Conservation (phyloP, 2,888 invertebrate genomes). For the Ophion slaviceki region DNA sequence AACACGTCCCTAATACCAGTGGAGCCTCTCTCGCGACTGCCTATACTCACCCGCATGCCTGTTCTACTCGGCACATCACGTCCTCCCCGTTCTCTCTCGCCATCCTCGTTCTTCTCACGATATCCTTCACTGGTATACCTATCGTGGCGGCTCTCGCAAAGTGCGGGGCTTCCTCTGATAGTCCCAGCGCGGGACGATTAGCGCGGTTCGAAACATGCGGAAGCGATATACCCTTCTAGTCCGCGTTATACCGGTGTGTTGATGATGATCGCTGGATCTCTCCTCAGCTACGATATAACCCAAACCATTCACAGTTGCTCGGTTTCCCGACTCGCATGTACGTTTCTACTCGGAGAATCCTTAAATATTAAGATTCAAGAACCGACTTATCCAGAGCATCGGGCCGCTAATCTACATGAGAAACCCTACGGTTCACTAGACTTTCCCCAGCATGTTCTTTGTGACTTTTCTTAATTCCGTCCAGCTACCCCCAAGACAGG, state of each 20-base stretch:
- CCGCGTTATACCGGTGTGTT: constrained; percentile 27
- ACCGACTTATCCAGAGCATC: background rate
- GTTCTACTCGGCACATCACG: constrained; percentile 21
- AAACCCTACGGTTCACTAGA: too few relatives aligned
- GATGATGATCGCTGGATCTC: constrained; percentile 61
- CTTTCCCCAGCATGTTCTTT: too few relatives aligned
- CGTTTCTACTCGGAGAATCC: constrained; percentile 8
- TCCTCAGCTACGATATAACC: constrained; percentile 27
- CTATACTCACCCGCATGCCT: constrained; percentile 26
- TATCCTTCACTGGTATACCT: constrained; percentile 65
- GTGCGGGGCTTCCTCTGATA: constrained; percentile 70
- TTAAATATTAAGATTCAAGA: background rate
- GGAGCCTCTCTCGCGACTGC: constrained; percentile 70
- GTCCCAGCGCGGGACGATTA: constrained; percentile 79
- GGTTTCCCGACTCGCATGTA: constrained; percentile 2
- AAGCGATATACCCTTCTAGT: constrained; percentile 67
- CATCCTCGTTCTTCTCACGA: constrained; percentile 48
- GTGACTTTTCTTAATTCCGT: background rate
- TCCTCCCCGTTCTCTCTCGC: constrained; percentile 46
- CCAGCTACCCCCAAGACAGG: background rate
- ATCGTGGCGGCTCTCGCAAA: constrained; percentile 71
- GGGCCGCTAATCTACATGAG: background rate
- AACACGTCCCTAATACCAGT: constrained; percentile 82
- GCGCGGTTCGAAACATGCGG: constrained; percentile 76
- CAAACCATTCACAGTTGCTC: background rate